Evolutionary conservation across 2,888 invertebrate species (phyloP).

Genomic region (Eupithecia centaureata): DNA sequence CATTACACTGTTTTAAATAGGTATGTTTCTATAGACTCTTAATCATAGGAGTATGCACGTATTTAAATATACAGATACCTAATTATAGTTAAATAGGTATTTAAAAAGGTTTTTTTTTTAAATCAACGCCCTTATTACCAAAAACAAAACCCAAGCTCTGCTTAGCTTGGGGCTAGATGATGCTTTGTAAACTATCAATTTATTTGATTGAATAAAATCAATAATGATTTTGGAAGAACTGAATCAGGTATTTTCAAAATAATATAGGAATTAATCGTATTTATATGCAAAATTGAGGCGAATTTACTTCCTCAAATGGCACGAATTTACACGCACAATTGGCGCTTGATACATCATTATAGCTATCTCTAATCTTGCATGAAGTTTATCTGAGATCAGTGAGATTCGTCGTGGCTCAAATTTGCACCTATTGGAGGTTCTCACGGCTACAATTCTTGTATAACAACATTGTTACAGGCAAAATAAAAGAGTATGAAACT

Average conservation of each 20-base stretch:
- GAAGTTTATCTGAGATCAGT: slow-evolving; percentile 59
- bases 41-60: too few species aligned
- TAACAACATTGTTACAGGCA: slow-evolving; percentile 40
- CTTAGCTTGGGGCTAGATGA: too few species aligned
- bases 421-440: slow-evolving; percentile 64
- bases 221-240: too few species aligned
- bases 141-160: too few species aligned
- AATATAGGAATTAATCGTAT: not conserved
- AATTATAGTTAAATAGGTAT: too few species aligned
- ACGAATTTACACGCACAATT: not conserved
- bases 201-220: too few species aligned
- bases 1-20: slow-evolving; percentile 38
- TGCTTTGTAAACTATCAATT: too few species aligned
- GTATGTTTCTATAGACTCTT: too few species aligned
- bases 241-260: not conserved
- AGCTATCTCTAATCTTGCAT: slow-evolving; percentile 38
- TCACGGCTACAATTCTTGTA: slow-evolving; percentile 57
- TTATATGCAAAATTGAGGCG: not conserved
- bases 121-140: too few species aligned
- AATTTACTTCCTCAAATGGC: not conserved
- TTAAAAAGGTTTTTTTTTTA: too few species aligned
- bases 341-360: not conserved
- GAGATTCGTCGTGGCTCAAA: slow-evolving; percentile 61
- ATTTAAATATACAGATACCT: too few species aligned
- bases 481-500: slow-evolving; percentile 46